Evolutionary conservation across 1,140 invertebrate genomes (phyloP).

Genomic region (Gonioctena quinquepunctata): DNA sequence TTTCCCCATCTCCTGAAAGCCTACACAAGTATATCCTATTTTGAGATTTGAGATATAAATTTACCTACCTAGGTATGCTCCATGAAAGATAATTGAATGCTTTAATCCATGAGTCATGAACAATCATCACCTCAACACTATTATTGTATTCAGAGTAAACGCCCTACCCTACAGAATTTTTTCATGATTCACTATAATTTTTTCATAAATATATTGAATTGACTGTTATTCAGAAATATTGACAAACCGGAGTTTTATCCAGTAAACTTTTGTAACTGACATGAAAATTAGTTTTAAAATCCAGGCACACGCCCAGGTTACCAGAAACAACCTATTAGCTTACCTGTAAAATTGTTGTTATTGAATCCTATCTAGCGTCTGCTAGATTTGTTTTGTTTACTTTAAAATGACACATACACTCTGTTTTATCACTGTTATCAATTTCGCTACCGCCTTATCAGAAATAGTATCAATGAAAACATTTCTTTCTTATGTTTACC

Average conservation of each 20-base stretch:
- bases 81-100: not conserved
- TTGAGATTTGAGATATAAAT: too few relatives aligned
- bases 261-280: not conserved
- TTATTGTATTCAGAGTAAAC: not conserved
- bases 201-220: too few relatives aligned
- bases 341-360: constrained; percentile 14
- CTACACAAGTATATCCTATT: too few relatives aligned
- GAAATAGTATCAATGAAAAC: not conserved
- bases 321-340: not conserved
- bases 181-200: too few relatives aligned
- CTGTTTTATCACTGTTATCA: constrained; percentile 6
- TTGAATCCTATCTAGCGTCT: not conserved
- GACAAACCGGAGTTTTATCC: too few relatives aligned
- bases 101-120: not conserved
- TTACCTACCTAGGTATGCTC: too few relatives aligned
- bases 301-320: constrained; percentile 13
- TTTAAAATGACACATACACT: not conserved
- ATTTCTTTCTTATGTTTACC: not conserved
- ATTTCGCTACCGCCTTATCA: constrained; percentile 16
- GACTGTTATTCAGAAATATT: too few relatives aligned
- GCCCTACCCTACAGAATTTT: not conserved
- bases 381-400: constrained; percentile 1
- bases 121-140: not conserved
- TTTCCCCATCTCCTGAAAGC: too few relatives aligned
- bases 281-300: not conserved